Evolutionary conservation across 2,113 vertebrate genomes (phyloP), one percentile per base, ranked within the genome.

Genomic region (Rhinolophus ferrumequinum): DNA sequence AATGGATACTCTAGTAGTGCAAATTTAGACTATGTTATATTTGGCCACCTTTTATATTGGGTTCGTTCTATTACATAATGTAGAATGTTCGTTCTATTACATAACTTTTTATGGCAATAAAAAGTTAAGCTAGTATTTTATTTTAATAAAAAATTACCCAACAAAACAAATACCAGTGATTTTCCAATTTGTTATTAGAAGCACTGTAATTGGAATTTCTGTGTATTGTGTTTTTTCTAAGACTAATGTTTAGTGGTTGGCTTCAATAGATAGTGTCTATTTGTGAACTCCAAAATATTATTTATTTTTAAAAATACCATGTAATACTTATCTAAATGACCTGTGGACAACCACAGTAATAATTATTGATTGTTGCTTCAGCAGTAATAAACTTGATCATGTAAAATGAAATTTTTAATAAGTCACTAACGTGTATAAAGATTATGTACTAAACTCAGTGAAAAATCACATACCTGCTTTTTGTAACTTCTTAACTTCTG

Each of bases 361-460:
- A 73, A 85, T 75, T 88, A 26, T 21, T 67, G 22, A 33, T 83
- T 75, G 10, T 47, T 84, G 14, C 7, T 67, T 69, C 86, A 69
- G 58, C 14, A 44, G 54, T 79, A 44, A 72, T 88, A 86, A 33
- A 28, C 79, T 89, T 70, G 91, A 69, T 84, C 8, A 83, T 82
- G 62, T 73, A 66, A 90, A 79, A 67, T 86, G 22, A 95, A 92
- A 84, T 69, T 88, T 95, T 44, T 93, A 50, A 56, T 21, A 87
- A 64, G 2, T 85, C 5, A 75, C 50, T 67, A 70, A 93, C 88
- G 58, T 90, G 35, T 89, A 8, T n/a, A 58, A 92, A 35, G 41
- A 35, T 38, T n/a, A 35, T 47, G 7, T 24, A 58, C 11, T 70
- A 88, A 62, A 79, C 22, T 77, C 12, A 28, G 28, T 28, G 24